A percentile compares a stretch with the other conserved stretches of the same genome.
Conservation (phyloP, 2,797 vertebrate genomes). For the Arctocebus calabarensis region DNA sequence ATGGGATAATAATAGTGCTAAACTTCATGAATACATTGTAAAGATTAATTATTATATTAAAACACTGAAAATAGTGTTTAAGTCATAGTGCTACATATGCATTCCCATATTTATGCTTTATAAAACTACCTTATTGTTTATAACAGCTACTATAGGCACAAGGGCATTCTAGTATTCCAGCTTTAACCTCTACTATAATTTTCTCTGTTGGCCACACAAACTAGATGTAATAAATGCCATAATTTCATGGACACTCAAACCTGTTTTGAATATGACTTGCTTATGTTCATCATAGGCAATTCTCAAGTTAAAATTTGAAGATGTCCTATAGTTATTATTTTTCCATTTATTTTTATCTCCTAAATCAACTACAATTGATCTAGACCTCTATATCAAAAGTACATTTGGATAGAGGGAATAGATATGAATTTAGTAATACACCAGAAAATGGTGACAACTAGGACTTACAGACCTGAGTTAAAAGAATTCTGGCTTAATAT, state of each 20-base stretch:
- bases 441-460: constrained; percentile 6
- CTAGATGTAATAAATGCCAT: neutral
- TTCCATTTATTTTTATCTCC: constrained; percentile 46
- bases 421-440: constrained; percentile 3
- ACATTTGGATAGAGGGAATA: neutral
- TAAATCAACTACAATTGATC: constrained; percentile 17
- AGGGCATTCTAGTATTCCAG: neutral
- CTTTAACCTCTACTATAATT: neutral
- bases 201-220: constrained; percentile 14
- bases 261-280: neutral
- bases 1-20: neutral
- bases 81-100: neutral
- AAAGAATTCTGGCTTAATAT: constrained; percentile 38
- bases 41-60: constrained; percentile 36
- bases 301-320: constrained; percentile 44
- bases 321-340: constrained; percentile 40
- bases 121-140: constrained; percentile 23
- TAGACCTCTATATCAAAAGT: constrained; percentile 2
- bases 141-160: constrained; percentile 11
- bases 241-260: neutral
- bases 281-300: neutral
- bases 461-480: neutral
- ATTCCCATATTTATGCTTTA: neutral
- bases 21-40: neutral
- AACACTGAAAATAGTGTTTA: neutral